These are phyloP conservation scores for Lophotriccus pileatus DNA, from an alignment of 2,797 vertebrate genomes.

Conservation along the genomic window DNA sequence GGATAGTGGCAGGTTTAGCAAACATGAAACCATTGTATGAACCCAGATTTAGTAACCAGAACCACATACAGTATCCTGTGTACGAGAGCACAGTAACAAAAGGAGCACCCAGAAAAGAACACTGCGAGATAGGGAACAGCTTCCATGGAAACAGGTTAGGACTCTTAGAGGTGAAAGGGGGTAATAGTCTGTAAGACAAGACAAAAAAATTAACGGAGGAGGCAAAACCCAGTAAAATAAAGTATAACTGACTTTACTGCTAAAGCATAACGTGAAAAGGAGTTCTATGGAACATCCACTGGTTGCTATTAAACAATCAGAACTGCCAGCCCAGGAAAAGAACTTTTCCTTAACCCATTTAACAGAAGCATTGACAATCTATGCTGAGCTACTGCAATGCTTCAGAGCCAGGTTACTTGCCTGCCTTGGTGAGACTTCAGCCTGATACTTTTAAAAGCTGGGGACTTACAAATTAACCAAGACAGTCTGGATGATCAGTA, in stretches of 20 bases:
- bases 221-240: background rate
- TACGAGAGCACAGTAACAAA: background rate
- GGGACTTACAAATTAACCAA: background rate
- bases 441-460: background rate
- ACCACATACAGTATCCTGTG: background rate
- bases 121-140: background rate
- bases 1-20: background rate
- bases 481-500: background rate
- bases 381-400: fast-evolving
- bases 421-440: background rate
- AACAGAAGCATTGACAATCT: background rate
- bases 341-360: background rate
- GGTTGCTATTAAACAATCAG: background rate
- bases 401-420: background rate
- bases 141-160: background rate
- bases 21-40: fast-evolving
- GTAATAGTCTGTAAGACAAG: background rate
- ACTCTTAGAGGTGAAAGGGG: background rate
- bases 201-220: background rate
- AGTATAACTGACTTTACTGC: background rate
- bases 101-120: background rate
- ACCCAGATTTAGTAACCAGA: background rate
- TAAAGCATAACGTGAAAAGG: background rate
- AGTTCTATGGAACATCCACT: background rate
- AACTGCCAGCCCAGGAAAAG: background rate